phyloP scores from a whole-genome alignment of 1,140 invertebrate species.

The Palaemon carinicauda region DNA sequence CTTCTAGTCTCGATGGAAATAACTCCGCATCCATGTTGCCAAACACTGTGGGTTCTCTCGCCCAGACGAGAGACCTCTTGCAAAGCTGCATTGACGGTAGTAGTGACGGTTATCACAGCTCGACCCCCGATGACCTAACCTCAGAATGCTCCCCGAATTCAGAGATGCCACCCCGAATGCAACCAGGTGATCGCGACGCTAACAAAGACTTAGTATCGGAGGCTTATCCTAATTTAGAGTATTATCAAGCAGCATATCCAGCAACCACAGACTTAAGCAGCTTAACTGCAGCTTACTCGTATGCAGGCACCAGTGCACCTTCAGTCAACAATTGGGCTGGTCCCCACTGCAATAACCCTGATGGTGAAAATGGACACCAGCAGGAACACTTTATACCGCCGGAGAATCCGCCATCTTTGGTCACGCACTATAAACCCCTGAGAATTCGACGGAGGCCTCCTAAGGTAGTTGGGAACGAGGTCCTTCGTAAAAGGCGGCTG shows the following conservation, averaged over 20 bases:
- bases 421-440: conserved; percentile 37
- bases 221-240: conserved; percentile 35
- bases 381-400: conserved; percentile 37
- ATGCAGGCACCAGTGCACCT: not conserved
- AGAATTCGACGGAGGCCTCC: conserved; percentile 34
- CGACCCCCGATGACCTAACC: conserved; percentile 36
- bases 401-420: not conserved
- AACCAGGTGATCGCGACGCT: not conserved
- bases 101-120: conserved; percentile 42
- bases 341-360: not conserved
- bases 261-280: conserved; percentile 28
- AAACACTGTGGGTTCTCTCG: not conserved
- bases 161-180: not conserved
- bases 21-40: not conserved
- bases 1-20: not conserved
- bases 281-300: conserved; percentile 21
- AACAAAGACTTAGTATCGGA: conserved; percentile 15
- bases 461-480: conserved; percentile 34
- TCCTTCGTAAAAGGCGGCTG: conserved; percentile 68
- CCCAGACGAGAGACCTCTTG: conserved; percentile 7
- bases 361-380: not conserved
- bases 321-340: not conserved
- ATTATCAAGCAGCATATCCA: conserved; percentile 27
- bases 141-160: conserved; percentile 29
- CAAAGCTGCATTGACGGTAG: conserved; percentile 29